These are phyloP conservation scores for Oryzias javanicus DNA, from an alignment of 2,113 vertebrate species.

Conservation along the genomic window DNA sequence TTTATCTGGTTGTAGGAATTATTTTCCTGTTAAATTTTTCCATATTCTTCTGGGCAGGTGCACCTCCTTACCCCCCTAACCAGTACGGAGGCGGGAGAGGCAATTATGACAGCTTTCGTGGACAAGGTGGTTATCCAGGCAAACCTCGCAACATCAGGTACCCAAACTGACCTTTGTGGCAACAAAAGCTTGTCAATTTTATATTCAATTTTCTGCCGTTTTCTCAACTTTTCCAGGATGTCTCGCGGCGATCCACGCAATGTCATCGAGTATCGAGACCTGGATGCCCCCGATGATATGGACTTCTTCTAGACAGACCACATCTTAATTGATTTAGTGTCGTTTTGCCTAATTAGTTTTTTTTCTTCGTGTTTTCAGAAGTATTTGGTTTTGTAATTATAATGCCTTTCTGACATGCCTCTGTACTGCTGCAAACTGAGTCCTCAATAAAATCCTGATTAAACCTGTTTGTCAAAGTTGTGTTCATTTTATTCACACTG, in stretches of 20 bases:
- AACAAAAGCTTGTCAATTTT: too few relatives aligned
- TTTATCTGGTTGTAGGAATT: background rate
- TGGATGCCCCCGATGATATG: slow-evolving; percentile 90
- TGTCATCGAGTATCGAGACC: slow-evolving; percentile 89
- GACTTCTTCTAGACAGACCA: slow-evolving; percentile 84
- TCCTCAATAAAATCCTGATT: slow-evolving; percentile 58
- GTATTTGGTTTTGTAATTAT: slow-evolving; percentile 28
- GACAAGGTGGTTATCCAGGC: slow-evolving; percentile 85
- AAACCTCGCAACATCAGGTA: slow-evolving; percentile 92
- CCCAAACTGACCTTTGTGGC: slow-evolving; percentile 40
- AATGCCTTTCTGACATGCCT: slow-evolving; percentile 26
- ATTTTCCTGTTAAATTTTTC: background rate
- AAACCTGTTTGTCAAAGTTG: slow-evolving; percentile 5
- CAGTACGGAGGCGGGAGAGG: slow-evolving; percentile 86
- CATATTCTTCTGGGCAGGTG: slow-evolving; percentile 56
- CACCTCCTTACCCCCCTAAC: slow-evolving; percentile 85
- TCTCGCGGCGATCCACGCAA: slow-evolving; percentile 88
- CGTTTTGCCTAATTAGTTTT: slow-evolving; percentile 10
- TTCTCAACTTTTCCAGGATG: slow-evolving; percentile 75
- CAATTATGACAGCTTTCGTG: slow-evolving; percentile 88
- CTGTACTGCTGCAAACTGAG: slow-evolving; percentile 35
- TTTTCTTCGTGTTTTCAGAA: slow-evolving; percentile 12
- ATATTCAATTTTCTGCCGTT: background rate
- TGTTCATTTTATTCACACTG: background rate
- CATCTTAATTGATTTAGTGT: background rate